A percentile compares a stretch with the other conserved stretches of the same genome.
Evolutionary conservation across 2,797 vertebrate genomes (phyloP).

Genomic region (Cynodonichthys magdalenae): DNA sequence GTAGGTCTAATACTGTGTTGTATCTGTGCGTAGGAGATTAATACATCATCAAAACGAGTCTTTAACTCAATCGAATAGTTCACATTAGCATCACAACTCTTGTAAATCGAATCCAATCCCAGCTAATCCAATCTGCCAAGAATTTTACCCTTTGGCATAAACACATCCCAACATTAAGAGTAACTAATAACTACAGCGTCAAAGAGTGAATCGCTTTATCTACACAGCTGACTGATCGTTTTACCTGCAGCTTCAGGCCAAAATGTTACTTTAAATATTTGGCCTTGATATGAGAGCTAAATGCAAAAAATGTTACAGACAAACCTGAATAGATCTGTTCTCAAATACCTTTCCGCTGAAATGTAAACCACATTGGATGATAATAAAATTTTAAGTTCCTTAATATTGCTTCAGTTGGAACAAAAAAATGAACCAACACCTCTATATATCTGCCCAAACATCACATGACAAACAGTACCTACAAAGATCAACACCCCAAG

Average conservation of each 20-base stretch:
- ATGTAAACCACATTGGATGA: conserved; percentile 8
- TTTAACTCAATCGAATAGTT: conserved; percentile 44
- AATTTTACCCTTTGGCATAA: conserved; percentile 52
- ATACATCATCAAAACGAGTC: conserved; percentile 19
- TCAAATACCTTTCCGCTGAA: not conserved
- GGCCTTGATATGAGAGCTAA: conserved; percentile 12
- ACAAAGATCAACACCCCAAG: conserved; percentile 6
- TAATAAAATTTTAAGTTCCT: conserved; percentile 8
- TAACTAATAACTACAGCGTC: conserved; percentile 52
- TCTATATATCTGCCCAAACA: not conserved
- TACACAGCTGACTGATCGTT: conserved; percentile 40
- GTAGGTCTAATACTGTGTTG: not conserved
- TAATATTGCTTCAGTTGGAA: too few relatives aligned
- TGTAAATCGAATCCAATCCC: conserved; percentile 60
- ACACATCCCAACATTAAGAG: conserved; percentile 60
- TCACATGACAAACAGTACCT: not conserved
- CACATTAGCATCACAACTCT: conserved; percentile 49
- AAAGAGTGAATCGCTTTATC: conserved; percentile 60
- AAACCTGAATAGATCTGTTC: conserved; percentile 15
- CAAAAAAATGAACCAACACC: too few relatives aligned
- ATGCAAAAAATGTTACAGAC: conserved; percentile 21
- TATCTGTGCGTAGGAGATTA: conserved; percentile 2
- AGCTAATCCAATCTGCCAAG: conserved; percentile 39
- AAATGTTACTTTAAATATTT: conserved; percentile 30
- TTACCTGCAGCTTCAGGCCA: conserved; percentile 43